phyloP scores from a whole-genome alignment of 1,140 invertebrate genomes.

The Mizuhopecten yessoensis region DNA sequence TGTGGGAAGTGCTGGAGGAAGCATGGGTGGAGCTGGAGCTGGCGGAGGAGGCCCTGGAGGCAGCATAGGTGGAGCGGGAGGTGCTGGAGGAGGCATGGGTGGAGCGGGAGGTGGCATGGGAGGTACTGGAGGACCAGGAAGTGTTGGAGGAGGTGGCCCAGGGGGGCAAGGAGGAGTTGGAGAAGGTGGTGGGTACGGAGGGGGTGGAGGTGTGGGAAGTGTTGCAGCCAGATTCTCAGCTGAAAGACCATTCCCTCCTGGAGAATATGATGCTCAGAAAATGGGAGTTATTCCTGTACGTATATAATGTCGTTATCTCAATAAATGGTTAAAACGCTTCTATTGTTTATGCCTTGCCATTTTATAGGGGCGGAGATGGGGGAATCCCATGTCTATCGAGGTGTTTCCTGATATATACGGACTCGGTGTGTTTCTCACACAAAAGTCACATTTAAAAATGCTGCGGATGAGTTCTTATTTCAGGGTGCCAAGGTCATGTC shows the following conservation, averaged over 20 bases:
- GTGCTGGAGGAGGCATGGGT: background rate
- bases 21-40: background rate
- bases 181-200: background rate
- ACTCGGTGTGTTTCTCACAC: too few relatives aligned
- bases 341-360: too few relatives aligned
- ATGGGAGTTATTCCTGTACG: constrained; percentile 88
- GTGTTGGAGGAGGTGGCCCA: background rate
- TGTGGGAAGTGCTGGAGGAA: constrained; percentile 47
- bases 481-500: too few relatives aligned
- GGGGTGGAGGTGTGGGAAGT: background rate
- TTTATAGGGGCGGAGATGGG: too few relatives aligned
- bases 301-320: constrained; percentile 10
- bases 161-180: background rate
- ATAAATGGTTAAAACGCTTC: background rate
- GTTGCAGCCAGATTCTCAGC: constrained; percentile 61
- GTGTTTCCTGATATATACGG: too few relatives aligned
- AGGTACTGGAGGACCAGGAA: background rate
- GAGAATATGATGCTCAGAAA: constrained; percentile 74
- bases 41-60: background rate
- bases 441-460: too few relatives aligned
- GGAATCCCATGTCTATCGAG: too few relatives aligned
- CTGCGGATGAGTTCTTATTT: too few relatives aligned
- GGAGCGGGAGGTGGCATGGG: background rate
- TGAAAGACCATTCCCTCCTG: constrained; percentile 69
- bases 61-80: background rate